Evolutionary conservation across 2,888 invertebrate species (phyloP), one percentile per base, ranked within the genome.

Genomic region (Dolomedes plantarius): DNA sequence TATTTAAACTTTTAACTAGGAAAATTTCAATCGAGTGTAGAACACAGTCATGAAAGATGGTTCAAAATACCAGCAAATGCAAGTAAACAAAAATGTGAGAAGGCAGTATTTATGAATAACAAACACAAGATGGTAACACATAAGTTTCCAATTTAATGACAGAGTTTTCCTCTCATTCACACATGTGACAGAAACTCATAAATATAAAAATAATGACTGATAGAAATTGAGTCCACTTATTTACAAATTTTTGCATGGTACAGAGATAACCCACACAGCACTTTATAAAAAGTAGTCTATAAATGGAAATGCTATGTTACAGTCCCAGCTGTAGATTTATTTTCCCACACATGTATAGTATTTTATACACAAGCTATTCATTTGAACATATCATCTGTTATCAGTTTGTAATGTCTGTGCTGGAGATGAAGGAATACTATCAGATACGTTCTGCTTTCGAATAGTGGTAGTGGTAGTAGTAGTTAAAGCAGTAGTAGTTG

Each of bases 161-260:
- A n/a, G n/a, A n/a, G n/a, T n/a, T n/a, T n/a, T n/a, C n/a, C n/a
- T n/a, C n/a, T n/a, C n/a, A n/a, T n/a, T n/a, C n/a, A n/a, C n/a
- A n/a, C n/a, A n/a, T n/a, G n/a, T 36, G 9, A 36, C 36, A 36
- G 23, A 56, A 56, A 56, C 19, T 16, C 56, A 56, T 56, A 56
- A 23, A 56, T 56, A 56, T 16, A 56, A 56, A 56, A 56, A 56
- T 56, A 56, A 56, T 19, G 56, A 56, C 56, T 6, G 23, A 56
- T 16, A 56, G 23, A 56, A 56, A 56, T 16, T 23, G 3, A 23
- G 56, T 56, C 16, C 56, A 56, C 3, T 23, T 56, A 56, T 56
- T 56, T 56, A 56, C 56, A 56, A 1, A 6, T 56, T 56, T 5
- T 11, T 5, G 11, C 23, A 16, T 46, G 46, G 13, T 46, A 16